Evolutionary conservation across 2,113 vertebrate species (phyloP), one percentile per base, ranked within the genome.

Genomic region (Gopherus evgoodei): DNA sequence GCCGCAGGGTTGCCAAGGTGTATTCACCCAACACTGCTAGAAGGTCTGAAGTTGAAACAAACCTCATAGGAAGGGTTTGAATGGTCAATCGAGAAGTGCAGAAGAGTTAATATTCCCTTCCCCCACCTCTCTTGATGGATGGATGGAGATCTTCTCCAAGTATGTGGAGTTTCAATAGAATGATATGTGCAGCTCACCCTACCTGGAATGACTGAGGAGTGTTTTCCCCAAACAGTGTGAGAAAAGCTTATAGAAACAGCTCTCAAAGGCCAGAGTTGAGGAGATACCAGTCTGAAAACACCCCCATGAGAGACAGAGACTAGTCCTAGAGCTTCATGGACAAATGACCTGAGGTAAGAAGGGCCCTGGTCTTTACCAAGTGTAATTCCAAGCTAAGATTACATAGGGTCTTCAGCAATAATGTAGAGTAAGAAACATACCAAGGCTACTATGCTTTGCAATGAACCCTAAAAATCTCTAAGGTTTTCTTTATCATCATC

Each of bases 401-500:
- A 22, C 35, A 5, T n/a, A 38, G 65, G 35, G 35, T 4, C 50
- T 0, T 0, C 1, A n/a, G 84, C 0, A 1, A 84, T 3, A 3
- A 31, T 10, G 53, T 49, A 9, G 21, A 2, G 2, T 81, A 44
- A 49, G 22, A 69, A 38, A 86, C 78, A 79, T 3, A 95, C 96
- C 96, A 97, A 84, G 87, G 42, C 81, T 59, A 87, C 6, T 91
- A 93, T 29, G 89, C 92, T 80, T 84, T 1, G 7, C 96, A 95
- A 96, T 96, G 91, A 90, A 91, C 96, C 95, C 89, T 93, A 93
- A 95, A 95, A 96, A 96, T 93, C 95, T 96, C 94, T 1, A 93
- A 89, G 93, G 94, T 93, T 94, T 88, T 81, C 92, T 84, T 94
- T 90, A 88, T 91, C 89, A 88, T 90, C 31, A 94, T 94, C 91